Evolutionary conservation across 2,888 invertebrate genomes (phyloP), one percentile per base, ranked within the genome.

Genomic region (Odontocerum albicorne): DNA sequence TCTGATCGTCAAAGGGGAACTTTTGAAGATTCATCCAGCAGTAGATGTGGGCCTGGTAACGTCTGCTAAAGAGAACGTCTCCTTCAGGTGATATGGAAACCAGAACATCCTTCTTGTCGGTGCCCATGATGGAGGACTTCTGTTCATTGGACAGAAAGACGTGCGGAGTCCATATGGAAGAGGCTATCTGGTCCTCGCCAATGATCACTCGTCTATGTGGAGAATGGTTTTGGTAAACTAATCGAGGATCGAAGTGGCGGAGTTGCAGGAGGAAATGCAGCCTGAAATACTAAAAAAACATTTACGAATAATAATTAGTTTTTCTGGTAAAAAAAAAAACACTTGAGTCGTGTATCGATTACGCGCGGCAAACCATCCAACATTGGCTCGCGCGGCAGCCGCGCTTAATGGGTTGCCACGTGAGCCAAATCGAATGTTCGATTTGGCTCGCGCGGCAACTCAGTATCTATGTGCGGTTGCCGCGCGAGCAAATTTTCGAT

Each of bases 1-100:
- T 82, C 70, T 92, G 92, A 50, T 87, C 86, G 67, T 93, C 92
- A 65, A 93, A 92, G 0, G 92, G 92, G 66, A 92, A 93, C 67
- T 92, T 92, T 68, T 90, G 86, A 59, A 92, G 73, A 65, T 90
- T 86, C 82, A 92, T 88, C 81, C 90, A 89, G 65, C 92, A 92
- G 64, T 90, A 89, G 0, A 92, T 79, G 1, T 87, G 88, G 0
- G 90, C 87, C 67, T 90, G 90, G 73, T 92, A 83, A 64, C 92
- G 73, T 17, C 87, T 84, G 42, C 90, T 89, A 65, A 90, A 85
- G 3, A 88, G 79, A 0, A 92, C 89, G 63, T 87, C 87, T n/a
- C 92, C 92, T 57, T 86, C 82, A 0, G 90, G 88, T 42, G 85
- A 84, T 59, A 92, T 85, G 10, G 90, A 88, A 35, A 92, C 84